Evolutionary conservation across 2,797 vertebrate genomes (phyloP).

Genomic region (Pachyuromys duprasi): DNA sequence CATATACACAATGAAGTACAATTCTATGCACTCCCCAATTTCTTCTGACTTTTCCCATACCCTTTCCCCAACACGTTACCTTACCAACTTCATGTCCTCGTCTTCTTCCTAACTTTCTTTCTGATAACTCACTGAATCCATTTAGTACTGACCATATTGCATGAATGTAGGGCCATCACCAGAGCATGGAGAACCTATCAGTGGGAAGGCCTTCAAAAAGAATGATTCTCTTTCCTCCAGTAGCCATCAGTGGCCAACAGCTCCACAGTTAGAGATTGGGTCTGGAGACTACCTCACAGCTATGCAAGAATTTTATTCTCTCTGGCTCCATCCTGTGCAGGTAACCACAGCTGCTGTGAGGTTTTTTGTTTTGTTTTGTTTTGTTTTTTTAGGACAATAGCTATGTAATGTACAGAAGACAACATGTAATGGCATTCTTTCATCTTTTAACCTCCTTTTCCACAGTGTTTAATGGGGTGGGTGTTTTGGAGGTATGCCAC

Average conservation of each 20-base stretch:
- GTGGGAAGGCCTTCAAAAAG: background rate
- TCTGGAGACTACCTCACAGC: background rate
- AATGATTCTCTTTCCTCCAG: background rate
- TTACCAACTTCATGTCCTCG: background rate
- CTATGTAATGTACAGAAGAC: background rate
- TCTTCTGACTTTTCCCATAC: background rate
- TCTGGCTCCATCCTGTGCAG: background rate
- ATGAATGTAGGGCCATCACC: background rate
- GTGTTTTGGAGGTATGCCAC: background rate
- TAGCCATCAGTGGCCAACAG: background rate
- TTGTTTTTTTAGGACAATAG: background rate
- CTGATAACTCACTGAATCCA: background rate
- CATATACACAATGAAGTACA: background rate
- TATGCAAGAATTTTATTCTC: background rate
- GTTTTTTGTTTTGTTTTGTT: too few species aligned
- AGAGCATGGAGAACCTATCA: background rate
- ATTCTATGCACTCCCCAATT: background rate
- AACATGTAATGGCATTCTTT: background rate
- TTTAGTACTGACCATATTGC: background rate
- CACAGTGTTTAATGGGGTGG: background rate
- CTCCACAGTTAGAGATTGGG: background rate
- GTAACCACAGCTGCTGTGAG: background rate
- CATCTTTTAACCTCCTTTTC: background rate
- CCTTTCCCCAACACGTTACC: too few species aligned
- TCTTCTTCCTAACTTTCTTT: background rate